Evolutionary conservation across 2,797 vertebrate genomes (phyloP).

Genomic region (Lacerta agilis): DNA sequence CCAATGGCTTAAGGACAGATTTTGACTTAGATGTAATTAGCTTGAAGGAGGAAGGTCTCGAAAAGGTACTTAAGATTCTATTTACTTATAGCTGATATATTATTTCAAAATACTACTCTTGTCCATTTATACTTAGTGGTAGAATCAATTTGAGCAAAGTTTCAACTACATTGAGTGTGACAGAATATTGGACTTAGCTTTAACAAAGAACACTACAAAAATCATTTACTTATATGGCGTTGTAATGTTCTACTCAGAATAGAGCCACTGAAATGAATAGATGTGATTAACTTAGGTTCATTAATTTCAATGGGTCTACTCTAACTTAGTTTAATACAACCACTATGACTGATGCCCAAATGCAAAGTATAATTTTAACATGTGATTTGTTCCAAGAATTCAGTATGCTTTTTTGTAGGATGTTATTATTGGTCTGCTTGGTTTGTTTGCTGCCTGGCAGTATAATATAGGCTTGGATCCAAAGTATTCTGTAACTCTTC

Average conservation of each 20-base stretch:
- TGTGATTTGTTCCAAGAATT: background rate
- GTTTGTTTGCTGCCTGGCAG: background rate
- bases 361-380: background rate
- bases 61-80: slow-evolving; percentile 85
- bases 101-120: slow-evolving; percentile 31
- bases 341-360: background rate
- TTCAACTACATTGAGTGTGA: slow-evolving; percentile 35
- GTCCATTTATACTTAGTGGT: slow-evolving; percentile 57
- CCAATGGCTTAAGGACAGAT: slow-evolving; percentile 96
- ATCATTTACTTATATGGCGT: background rate
- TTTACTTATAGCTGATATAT: slow-evolving; percentile 33
- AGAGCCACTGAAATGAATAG: too few relatives aligned
- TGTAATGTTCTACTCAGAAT: too few relatives aligned
- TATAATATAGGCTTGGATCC: background rate
- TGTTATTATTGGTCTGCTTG: background rate
- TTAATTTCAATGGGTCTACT: too few relatives aligned
- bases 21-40: slow-evolving; percentile 99
- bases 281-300: too few relatives aligned
- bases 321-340: too few relatives aligned
- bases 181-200: slow-evolving; percentile 54
- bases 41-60: slow-evolving; percentile 96
- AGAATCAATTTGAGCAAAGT: slow-evolving; percentile 55
- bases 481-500: background rate
- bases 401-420: background rate
- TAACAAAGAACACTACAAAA: slow-evolving; percentile 17